Base-by-base conservation (phyloP, 2,113 vertebrate genomes). In the Catharus fuscescens region DNA sequence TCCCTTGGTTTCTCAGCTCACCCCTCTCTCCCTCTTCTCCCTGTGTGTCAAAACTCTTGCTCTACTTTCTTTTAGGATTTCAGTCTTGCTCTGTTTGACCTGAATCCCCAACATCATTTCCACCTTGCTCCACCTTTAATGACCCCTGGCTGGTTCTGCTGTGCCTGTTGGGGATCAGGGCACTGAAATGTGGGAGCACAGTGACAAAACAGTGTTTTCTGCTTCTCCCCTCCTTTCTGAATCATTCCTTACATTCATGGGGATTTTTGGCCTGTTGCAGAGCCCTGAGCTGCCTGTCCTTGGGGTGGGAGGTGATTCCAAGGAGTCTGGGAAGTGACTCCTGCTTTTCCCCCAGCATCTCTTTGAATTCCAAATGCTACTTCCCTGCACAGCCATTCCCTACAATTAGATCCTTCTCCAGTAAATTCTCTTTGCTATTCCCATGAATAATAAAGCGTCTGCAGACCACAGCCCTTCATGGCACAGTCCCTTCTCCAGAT, bases 361-460 rank as follows among this genome's bases (percentile, higher is more conserved):
- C 6, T n/a, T 52, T 52, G 50, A 52, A 52, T 52, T 52, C 50
- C 25, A 52, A 52, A 28, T 9, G 9, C 8, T 52, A 28, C 50
- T 52, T 52, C 50, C 50, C 25, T 52, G 50, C 50, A 52, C 25
- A 52, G 25, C 26, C 25, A 52, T 52, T 52, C 50, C 50, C 50
- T 26, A 50, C 70, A 78, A 73, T 78, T 50, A 87, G 50, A n/a
- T 56, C 50, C 54, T 84, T 72, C 62, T 48, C 57, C 53, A 72
- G 40, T n/a, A 44, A 40, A 64, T 86, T 84, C 84, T 67, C 32
- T 54, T 60, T 84, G 44, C 78, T 34, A 13, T 17, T 69, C 29
- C 44, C 48, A 73, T 90, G 78, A 93, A 90, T 84, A 81, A 80
- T 78, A 10, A 85, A 70, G 18, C 28, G 45, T 16, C 50, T 73